phyloP scores from a whole-genome alignment of 2,797 vertebrate genomes.

The Semaprochilodus insignis region DNA sequence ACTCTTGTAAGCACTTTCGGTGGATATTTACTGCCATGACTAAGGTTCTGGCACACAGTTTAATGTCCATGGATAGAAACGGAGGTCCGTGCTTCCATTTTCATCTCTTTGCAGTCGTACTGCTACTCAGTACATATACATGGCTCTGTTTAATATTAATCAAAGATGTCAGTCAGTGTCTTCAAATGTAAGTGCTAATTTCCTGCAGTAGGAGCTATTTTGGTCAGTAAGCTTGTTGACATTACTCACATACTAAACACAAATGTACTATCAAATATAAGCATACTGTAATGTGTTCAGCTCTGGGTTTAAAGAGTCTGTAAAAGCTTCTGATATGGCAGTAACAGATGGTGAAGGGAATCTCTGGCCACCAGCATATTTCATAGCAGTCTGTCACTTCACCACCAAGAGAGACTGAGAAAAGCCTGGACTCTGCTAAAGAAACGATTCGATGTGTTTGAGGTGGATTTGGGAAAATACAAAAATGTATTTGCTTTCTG shows the following conservation, averaged over 20 bases:
- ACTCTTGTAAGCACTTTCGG: background rate
- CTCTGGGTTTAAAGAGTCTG: background rate
- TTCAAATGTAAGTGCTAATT: too few species aligned
- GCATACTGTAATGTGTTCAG: too few species aligned
- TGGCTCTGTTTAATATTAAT: too few species aligned
- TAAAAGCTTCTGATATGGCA: conserved; percentile 10
- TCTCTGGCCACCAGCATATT: conserved; percentile 31
- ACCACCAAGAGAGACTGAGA: conserved; percentile 4
- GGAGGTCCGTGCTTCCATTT: background rate
- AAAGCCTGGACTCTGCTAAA: background rate
- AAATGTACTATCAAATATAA: background rate
- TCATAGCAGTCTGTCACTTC: conserved; percentile 34
- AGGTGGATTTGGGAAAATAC: background rate
- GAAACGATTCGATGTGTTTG: background rate
- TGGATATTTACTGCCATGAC: conserved; percentile 15
- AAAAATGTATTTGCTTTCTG: background rate
- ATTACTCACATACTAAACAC: too few species aligned
- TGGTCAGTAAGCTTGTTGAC: too few species aligned
- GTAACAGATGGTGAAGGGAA: conserved; percentile 35
- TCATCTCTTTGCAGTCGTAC: background rate
- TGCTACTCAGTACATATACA: too few species aligned
- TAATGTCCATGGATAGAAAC: background rate
- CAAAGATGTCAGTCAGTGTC: too few species aligned
- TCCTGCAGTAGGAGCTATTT: too few species aligned
- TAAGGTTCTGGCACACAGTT: conserved; percentile 7